Base-by-base conservation (phyloP, 2,888 invertebrate species). In the Myopa tessellatipennis region DNA sequence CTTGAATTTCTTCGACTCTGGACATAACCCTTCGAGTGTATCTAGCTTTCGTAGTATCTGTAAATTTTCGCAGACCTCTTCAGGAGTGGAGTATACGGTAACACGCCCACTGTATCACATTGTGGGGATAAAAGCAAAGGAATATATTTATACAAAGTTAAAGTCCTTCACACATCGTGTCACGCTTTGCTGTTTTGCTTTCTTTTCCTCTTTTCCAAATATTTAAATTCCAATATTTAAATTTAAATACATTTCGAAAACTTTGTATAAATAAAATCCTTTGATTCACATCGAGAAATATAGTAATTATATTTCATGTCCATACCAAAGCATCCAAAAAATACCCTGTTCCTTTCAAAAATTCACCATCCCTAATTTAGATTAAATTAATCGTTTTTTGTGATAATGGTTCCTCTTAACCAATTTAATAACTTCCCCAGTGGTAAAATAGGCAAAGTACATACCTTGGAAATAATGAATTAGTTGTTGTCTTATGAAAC, bases 221-320 rank as follows among this genome's bases (percentile, higher is more conserved):
- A n/a, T n/a, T n/a, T n/a, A n/a, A n/a, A n/a, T n/a, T n/a, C n/a
- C n/a, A n/a, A n/a, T 36, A 16, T 34, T 18, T 40, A 60, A 65
- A 74, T 65, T 74, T 45, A 65, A 63, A 45, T 45, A 61, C 26
- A 26, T 8, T 52, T 58, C n/a, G 52, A 73, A 63, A 87, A 87
- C 87, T 87, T 87, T 87, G 87, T 87, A 86, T 87, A 87, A 87
- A 87, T 87, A 87, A 87, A 87, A 84, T 87, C 87, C 87, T 87
- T 87, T 85, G 50, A 55, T 16, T 71, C n/a, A 71, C 34, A 58
- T 71, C 58, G 34, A 74, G 63, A 55, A n/a, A 60, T 38, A 34
- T 70, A 70, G 58, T 70, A 55, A 70, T 55, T 67, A 67, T 67
- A 67, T 36, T n/a, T 40, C 67, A 38, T 40, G 67, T 40, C 40